Evolutionary conservation across 2,113 vertebrate species (phyloP).

Genomic region (Alosa alosa): DNA sequence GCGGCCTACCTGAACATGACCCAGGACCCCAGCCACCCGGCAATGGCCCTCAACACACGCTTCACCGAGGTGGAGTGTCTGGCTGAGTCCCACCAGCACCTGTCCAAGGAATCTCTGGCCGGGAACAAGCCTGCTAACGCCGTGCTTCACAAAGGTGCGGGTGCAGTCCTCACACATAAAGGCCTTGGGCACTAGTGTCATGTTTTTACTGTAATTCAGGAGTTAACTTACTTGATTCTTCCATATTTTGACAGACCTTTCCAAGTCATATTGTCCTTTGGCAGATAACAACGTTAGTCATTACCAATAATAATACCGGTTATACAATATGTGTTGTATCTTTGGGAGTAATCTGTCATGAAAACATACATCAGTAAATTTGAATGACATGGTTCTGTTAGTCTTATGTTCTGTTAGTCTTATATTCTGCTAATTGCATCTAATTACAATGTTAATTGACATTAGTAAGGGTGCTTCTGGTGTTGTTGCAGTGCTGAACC

Average conservation of each 20-base stretch:
- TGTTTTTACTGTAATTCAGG: background rate
- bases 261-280: too few species aligned
- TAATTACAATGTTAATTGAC: background rate
- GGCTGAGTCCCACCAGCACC: slow-evolving; percentile 96
- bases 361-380: too few species aligned
- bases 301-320: background rate
- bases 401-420: too few species aligned
- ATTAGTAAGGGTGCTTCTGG: background rate
- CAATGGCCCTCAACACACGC: slow-evolving; percentile 94
- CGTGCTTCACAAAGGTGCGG: slow-evolving; percentile 92
- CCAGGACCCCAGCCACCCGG: slow-evolving; percentile 91
- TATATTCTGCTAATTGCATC: background rate
- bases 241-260: background rate
- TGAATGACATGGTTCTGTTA: background rate
- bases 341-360: too few species aligned
- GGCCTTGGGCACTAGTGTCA: background rate
- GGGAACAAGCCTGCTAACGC: slow-evolving; percentile 97
- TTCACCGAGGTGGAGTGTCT: slow-evolving; percentile 96
- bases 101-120: slow-evolving; percentile 95
- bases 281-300: background rate
- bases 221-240: background rate
- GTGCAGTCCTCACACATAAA: background rate
- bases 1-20: slow-evolving; percentile 98
- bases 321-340: too few species aligned
- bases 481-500: slow-evolving; percentile 84